Evolutionary conservation across 2,888 invertebrate genomes (phyloP).

Genomic region (Caenorhabditis sulstoni): DNA sequence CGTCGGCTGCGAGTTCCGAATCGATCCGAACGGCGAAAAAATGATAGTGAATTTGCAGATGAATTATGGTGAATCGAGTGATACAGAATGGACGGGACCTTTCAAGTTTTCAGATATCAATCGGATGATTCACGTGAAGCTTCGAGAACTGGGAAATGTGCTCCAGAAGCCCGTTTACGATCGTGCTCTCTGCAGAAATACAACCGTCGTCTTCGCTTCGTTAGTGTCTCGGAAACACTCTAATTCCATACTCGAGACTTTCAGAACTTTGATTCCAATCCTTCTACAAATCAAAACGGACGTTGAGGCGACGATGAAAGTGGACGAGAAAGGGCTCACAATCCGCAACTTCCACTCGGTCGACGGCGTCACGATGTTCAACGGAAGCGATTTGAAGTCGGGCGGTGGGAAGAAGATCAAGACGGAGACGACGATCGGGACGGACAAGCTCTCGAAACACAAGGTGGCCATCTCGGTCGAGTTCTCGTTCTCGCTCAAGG

Average conservation of each 20-base stretch:
- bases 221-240: conserved; percentile 5
- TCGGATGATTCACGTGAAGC: conserved; percentile 53
- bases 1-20: conserved; percentile 50
- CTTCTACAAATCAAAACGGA: conserved; percentile 51
- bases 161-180: conserved; percentile 46
- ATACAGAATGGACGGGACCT: no score
- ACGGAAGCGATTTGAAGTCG: conserved; percentile 8
- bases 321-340: conserved; percentile 17
- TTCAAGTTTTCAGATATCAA: conserved; percentile 48
- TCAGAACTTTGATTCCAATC: conserved; percentile 44
- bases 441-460: conserved; percentile 41
- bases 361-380: conserved; percentile 19
- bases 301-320: conserved; percentile 48
- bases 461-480: conserved; percentile 33
- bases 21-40: conserved; percentile 47
- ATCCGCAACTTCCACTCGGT: conserved; percentile 46
- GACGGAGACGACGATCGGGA: conserved; percentile 44
- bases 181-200: conserved; percentile 31
- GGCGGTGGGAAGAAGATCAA: conserved; percentile 34
- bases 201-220: conserved; percentile 55
- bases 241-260: background rate
- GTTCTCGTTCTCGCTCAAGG: conserved; percentile 45
- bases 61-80: conserved; percentile 56
- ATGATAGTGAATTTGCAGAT: conserved; percentile 44
- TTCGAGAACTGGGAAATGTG: conserved; percentile 49